A percentile compares a stretch with the other conserved stretches of the same genome.
phyloP scores from a whole-genome alignment of 2,797 vertebrate genomes.

The Smutsia gigantea region DNA sequence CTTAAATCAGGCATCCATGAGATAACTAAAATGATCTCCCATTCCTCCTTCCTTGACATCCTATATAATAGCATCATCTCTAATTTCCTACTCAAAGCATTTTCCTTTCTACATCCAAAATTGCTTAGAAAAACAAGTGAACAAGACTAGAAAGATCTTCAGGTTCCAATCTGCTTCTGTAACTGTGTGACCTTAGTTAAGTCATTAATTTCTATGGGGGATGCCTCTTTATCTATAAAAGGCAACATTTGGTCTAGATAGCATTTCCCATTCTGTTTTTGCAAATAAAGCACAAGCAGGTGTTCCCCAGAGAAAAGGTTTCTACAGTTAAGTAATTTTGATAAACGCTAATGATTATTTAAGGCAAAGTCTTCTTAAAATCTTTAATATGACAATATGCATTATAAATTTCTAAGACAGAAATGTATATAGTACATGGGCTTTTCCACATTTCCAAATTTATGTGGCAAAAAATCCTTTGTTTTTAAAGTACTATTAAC shows the following conservation, averaged over 20 bases:
- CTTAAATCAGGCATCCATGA: neutral
- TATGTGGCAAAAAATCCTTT: neutral
- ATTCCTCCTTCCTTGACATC: neutral
- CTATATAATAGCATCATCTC: neutral
- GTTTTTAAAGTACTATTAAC: neutral
- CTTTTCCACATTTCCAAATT: constrained; percentile 42
- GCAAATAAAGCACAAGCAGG: neutral
- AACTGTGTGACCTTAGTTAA: neutral
- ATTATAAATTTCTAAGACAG: neutral
- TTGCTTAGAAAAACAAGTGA: neutral
- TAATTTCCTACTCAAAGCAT: neutral
- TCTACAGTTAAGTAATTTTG: neutral
- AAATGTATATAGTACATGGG: neutral
- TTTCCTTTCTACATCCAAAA: neutral
- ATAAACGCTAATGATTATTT: neutral
- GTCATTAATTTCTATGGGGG: neutral
- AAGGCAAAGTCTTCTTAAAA: neutral
- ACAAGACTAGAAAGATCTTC: neutral
- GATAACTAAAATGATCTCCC: neutral
- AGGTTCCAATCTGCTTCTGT: neutral
- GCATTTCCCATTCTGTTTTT: neutral
- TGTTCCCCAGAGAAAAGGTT: neutral
- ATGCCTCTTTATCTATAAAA: neutral
- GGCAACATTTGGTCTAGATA: neutral
- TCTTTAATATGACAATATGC: neutral